Base-by-base conservation (phyloP, 2,113 vertebrate species). In the Petaurus breviceps region DNA sequence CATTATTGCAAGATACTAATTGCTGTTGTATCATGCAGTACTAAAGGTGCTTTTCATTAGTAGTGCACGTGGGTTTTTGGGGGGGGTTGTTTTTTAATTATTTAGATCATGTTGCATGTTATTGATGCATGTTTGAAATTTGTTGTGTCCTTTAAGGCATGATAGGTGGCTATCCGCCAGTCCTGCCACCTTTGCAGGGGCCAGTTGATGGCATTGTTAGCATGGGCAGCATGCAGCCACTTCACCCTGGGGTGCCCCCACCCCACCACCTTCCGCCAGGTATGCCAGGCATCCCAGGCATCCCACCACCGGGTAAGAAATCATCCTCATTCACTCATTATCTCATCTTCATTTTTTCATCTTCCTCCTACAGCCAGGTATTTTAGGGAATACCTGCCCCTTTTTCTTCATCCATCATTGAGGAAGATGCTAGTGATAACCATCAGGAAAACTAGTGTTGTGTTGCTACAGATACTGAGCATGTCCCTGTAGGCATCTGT, bases 101-200 rank as follows among this genome's bases (percentile, higher is more conserved):
- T 98, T 98, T 98, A 98, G 99, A 98, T 98, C 99, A 98, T 99
- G 97, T 98, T 99, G 99, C 99, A 99, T 99, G 99, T 98, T 99
- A 99, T 99, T 99, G 98, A 99, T 99, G 99, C 99, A 99, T 99
- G 99, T 99, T 98, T 99, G 99, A 99, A 99, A 99, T 99, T 98
- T 99, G 98, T 99, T 99, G 98, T 99, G 99, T 99, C 98, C 99
- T 98, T 98, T 98, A 99, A 99, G 99, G 99, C 99, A 99, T 99
- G 99, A 99, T 99, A 99, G 99, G 99, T 99, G 99, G 99, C 99
- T 99, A 99, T 99, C 98, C 99, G 98, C 99, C 99, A 98, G 99
- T 99, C 99, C 99, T 99, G 99, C 99, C 99, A 98, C 99, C 99
- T 98, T 99, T 98, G 98, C 99, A 99, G 99, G 99, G 99, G 99